Base-by-base conservation (phyloP, 2,797 vertebrate genomes). In the Parauchenoglanis punctatus region DNA sequence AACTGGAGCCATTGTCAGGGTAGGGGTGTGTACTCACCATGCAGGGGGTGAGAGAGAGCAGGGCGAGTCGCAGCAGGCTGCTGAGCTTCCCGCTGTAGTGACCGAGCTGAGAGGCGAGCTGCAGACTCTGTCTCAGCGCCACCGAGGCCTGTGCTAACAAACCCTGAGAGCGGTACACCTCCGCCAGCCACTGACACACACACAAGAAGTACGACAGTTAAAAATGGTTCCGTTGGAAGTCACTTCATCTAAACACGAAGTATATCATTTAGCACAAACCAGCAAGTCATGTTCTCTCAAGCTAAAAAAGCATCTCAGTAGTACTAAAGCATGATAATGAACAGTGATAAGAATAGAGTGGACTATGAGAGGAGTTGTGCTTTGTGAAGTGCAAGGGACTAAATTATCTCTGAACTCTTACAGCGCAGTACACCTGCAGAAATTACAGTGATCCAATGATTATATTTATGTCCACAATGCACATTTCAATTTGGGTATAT, bases 91-190 rank as follows among this genome's bases (percentile, higher is more conserved):
- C 96, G 1, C 90, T 96, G 95, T 97, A 95, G 87, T 91, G 94
- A 63, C 97, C 96, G 85, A 98, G 96, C 88, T 99, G 97, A 1
- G 97, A 98, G 4, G 99, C 97, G 61, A 99, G 84, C 91, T 99
- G 97, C 63, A 99, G 95, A 90, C 97, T 97, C 94, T 96, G 98
- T 72, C 96, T 97, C 90, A 98, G 98, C 28, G 96, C 97, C 97
- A 99, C 96, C 85, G 98, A 97, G 8, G 97, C 98, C 92, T 97
- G 97, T 49, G 95, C 86, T 95, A 99, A 95, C 94, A 99, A 96
- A 54, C 97, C 96, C 91, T 99, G 98, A 35, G 95, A 96, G 44
- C 94, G 94, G 93, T 99, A 98, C 0, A 98, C 94, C 77, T 97
- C 95, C 5, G 98, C 98, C 91, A 99, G 93, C 99, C 99, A 99